Conservation (phyloP, 1,140 invertebrate species). For the Cyphomyrmex costatus region DNA sequence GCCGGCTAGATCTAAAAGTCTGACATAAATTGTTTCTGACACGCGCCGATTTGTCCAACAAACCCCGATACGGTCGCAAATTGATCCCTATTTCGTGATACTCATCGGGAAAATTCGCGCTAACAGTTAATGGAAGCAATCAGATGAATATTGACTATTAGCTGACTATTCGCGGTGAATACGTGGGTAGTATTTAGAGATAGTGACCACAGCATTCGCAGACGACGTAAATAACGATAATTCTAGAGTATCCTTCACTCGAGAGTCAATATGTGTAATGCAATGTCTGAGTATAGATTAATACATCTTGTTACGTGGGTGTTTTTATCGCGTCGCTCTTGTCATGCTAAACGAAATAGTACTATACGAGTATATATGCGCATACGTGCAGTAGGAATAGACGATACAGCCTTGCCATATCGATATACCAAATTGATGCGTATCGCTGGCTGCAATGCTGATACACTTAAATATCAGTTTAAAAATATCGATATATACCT, state of each 20-base stretch:
- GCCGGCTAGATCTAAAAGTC: not conserved
- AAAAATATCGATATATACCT: no score
- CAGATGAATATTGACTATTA: not conserved
- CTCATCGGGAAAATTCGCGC: conserved; percentile 11
- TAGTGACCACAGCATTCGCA: not conserved
- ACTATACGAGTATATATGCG: not conserved
- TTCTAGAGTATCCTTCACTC: conserved; percentile 7
- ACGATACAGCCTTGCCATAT: no score
- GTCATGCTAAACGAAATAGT: conserved; percentile 8
- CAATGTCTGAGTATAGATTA: conserved; percentile 30
- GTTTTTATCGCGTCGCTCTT: conserved; percentile 42
- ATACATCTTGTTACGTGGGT: conserved; percentile 49
- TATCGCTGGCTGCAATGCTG: no score
- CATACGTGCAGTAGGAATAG: no score
- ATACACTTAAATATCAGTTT: no score
- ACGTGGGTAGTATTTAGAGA: not conserved
- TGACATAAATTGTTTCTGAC: conserved; percentile 44
- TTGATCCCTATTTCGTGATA: not conserved
- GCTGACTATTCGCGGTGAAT: conserved; percentile 9
- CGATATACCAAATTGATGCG: no score
- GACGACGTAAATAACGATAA: not conserved
- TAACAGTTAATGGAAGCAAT: not conserved
- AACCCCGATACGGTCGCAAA: conserved; percentile 21
- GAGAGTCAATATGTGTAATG: conserved; percentile 15
- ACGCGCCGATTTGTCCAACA: conserved; percentile 29